Evolutionary conservation across 1,140 invertebrate species (phyloP), one percentile per base, ranked within the genome.

Genomic region (Listronotus oregonensis): DNA sequence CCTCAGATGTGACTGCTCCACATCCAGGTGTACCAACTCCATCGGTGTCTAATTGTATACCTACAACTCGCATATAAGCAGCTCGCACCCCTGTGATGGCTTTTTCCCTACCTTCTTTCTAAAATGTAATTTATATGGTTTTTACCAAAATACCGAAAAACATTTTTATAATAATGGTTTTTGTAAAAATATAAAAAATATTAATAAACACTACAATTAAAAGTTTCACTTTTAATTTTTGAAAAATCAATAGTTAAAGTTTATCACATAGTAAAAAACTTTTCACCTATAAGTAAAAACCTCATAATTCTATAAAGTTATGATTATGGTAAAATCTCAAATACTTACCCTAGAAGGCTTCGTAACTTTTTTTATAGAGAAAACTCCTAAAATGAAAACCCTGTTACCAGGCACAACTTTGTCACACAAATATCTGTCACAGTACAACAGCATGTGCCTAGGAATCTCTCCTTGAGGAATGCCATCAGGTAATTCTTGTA

Each of bases 381-480:
- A 99, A 72, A 99, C 94, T 17, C 98, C 98, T 49, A 97, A 85
- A 49, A 99, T 89, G 7, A 91, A 89, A 10, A 99, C 93, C 68
- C 95, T 85, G 76, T 99, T 99, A 1, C 98, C 98, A 42, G 98
- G 98, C 0, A 98, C 95, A 39, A 97, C 91, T 76, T 88, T 86
- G 78, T 99, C 98, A 78, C 96, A 98, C 10, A 99, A 81, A 77
- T 95, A 93, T 62, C 87, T 86, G 78, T 99, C 97, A 75, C 92
- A 94, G 79, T 96, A 99, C 0, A 99, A 82, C 67, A 95, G 91
- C 58, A 99, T 81, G 81, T 99, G 98, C 7, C 98, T 85, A 0
- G 98, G 97, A 86, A 99, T 95, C 85, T 99, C 98, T 57, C 98
- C 97, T 77, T 98, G 95, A 0, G 97, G 98, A 64, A 99, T 93